phyloP scores from a whole-genome alignment of 1,140 invertebrate species.

The Magallana ariakensis region DNA sequence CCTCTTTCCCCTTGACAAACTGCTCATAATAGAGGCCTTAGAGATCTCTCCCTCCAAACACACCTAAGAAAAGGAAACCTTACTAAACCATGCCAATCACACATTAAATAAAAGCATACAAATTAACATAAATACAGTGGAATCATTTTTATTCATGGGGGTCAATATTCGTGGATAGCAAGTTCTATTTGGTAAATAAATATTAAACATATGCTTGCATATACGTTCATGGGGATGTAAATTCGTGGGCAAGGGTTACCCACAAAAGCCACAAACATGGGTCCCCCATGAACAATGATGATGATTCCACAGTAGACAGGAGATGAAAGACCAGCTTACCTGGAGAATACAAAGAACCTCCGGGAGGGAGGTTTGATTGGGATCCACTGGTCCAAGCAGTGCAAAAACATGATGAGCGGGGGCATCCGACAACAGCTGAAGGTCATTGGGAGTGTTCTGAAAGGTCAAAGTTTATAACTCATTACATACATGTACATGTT shows the following conservation, averaged over 20 bases:
- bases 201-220: too few species aligned
- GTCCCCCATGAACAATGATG: too few species aligned
- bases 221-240: too few species aligned
- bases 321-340: constrained; percentile 77
- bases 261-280: too few species aligned
- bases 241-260: too few species aligned
- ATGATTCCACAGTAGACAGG: too few species aligned
- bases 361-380: constrained; percentile 85
- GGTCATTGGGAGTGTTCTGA: constrained; percentile 98
- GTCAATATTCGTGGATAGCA: too few species aligned
- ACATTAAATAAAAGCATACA: too few species aligned
- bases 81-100: background rate
- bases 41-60: constrained; percentile 97
- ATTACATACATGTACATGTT: too few species aligned
- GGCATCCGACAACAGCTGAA: constrained; percentile 99
- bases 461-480: constrained; percentile 58
- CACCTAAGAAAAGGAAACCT: constrained; percentile 82
- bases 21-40: constrained; percentile 88
- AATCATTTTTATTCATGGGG: too few species aligned
- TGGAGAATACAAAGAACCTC: constrained; percentile 96
- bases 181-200: too few species aligned
- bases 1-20: constrained; percentile 90
- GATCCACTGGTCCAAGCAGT: constrained; percentile 91
- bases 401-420: constrained; percentile 99
- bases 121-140: too few species aligned